These are phyloP conservation scores for Sebastes variabilis DNA, from an alignment of 2,797 vertebrate genomes.

Conservation along the genomic window DNA sequence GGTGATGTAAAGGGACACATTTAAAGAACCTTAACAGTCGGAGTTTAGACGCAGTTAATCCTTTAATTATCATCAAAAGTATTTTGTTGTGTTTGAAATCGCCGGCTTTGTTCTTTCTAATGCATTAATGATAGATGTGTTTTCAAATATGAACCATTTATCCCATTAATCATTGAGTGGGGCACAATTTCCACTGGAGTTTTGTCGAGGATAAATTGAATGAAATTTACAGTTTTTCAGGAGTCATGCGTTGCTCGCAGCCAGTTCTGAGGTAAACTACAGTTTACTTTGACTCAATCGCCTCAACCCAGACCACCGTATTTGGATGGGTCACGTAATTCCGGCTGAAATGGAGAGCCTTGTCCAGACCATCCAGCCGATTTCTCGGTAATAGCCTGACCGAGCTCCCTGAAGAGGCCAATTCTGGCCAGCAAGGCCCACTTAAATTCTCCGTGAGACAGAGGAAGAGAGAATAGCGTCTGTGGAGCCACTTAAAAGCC, in stretches of 20 bases:
- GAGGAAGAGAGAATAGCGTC: slow-evolving; percentile 53
- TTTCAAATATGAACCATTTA: slow-evolving; percentile 54
- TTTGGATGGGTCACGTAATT: slow-evolving; percentile 47
- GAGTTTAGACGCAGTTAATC: slow-evolving; percentile 28
- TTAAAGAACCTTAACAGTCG: background rate
- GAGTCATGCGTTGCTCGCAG: background rate
- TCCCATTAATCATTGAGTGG: slow-evolving; percentile 40
- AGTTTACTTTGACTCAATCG: slow-evolving; percentile 22
- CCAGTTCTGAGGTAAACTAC: background rate
- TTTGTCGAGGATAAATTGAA: slow-evolving; percentile 1
- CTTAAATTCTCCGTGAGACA: slow-evolving; percentile 68
- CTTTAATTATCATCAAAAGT: slow-evolving; percentile 56
- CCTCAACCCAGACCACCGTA: slow-evolving; percentile 15
- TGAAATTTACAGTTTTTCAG: background rate
- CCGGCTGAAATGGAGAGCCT: slow-evolving; percentile 47
- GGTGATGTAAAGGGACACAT: slow-evolving; percentile 11
- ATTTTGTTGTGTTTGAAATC: slow-evolving; percentile 23
- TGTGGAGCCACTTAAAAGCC: slow-evolving; percentile 64
- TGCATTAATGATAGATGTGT: slow-evolving; percentile 55
- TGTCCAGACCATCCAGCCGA: slow-evolving; percentile 42
- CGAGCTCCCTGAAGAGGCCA: slow-evolving; percentile 59
- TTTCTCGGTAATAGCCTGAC: slow-evolving; percentile 64
- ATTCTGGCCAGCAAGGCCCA: slow-evolving; percentile 53
- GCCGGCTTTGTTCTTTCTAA: background rate
- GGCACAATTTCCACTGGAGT: background rate